Evolutionary conservation across 1,140 invertebrate species (phyloP).

Genomic region (Drosophila ogumai): DNA sequence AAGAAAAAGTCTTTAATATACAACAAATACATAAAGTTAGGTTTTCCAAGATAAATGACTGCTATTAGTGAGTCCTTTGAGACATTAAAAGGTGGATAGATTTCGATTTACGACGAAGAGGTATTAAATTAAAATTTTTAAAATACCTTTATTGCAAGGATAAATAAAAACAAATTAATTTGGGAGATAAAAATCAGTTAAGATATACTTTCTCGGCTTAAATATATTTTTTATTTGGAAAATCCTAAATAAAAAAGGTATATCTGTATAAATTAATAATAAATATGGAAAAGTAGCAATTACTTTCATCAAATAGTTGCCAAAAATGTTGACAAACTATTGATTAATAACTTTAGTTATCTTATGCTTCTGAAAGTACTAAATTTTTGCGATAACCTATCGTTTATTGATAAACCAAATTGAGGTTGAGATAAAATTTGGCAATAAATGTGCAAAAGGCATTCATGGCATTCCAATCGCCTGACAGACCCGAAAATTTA

Average conservation of each 20-base stretch:
- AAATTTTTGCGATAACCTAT: constrained; percentile 9
- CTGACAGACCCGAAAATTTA: not conserved
- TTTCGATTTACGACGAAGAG: not conserved
- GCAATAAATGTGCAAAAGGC: constrained; percentile 11
- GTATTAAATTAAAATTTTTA: not conserved
- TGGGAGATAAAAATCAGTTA: not conserved
- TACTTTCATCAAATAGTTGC: not conserved
- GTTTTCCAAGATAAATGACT: not conserved
- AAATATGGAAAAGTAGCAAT: not conserved
- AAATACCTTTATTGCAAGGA: not conserved
- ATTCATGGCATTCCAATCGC: constrained; percentile 13
- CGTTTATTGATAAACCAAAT: constrained; percentile 10
- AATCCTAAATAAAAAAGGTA: rapidly evolving
- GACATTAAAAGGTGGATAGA: not conserved
- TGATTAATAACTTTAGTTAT: constrained; percentile 13
- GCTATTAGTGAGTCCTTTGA: not conserved
- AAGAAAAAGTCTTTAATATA: not conserved
- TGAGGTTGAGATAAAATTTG: constrained; percentile 8
- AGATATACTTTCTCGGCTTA: not conserved
- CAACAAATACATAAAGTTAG: not conserved
- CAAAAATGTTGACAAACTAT: not conserved
- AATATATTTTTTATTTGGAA: not conserved
- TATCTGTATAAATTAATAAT: not conserved
- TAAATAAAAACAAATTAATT: not conserved
- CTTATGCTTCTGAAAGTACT: constrained; percentile 4